Percentiles rank a stretch among this genome's conserved stretches.
Evolutionary conservation across 2,888 invertebrate species (phyloP).

Genomic region (Endomychus coccineus): DNA sequence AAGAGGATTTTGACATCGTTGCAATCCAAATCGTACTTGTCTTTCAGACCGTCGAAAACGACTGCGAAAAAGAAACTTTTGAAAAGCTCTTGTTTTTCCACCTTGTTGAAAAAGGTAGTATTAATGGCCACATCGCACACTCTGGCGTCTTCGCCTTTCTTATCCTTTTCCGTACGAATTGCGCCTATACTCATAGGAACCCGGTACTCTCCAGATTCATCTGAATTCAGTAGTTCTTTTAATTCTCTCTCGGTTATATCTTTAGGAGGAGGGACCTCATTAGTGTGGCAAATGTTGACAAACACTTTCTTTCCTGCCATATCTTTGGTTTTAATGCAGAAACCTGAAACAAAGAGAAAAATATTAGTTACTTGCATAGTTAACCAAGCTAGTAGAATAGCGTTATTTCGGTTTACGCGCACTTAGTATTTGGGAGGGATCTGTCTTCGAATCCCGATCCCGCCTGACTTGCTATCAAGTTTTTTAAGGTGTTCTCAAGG

Average conservation of each 20-base stretch:
- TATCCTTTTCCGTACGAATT: conserved; percentile 69
- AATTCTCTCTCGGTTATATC: conserved; percentile 67
- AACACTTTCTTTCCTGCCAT: conserved; percentile 68
- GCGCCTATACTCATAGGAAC: conserved; percentile 90
- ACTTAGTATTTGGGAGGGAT: too few relatives aligned
- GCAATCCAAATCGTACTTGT: conserved; percentile 69
- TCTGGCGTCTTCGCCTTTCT: conserved; percentile 60
- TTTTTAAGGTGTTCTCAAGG: too few relatives aligned
- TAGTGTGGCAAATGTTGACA: conserved; percentile 77
- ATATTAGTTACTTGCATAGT: too few relatives aligned
- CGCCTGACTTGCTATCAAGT: too few relatives aligned
- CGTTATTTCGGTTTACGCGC: too few relatives aligned
- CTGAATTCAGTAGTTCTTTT: conserved; percentile 58
- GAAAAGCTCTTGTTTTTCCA: conserved; percentile 49
- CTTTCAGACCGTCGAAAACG: conserved; percentile 68
- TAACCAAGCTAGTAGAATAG: too few relatives aligned
- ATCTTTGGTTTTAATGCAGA: conserved; percentile 70
- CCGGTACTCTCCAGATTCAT: conserved; percentile 61
- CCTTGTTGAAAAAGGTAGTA: conserved; percentile 67
- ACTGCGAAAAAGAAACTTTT: conserved; percentile 73
- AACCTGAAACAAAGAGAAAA: conserved; percentile 48
- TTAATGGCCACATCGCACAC: conserved; percentile 82
- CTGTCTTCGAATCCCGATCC: too few relatives aligned
- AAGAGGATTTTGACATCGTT: conserved; percentile 59
- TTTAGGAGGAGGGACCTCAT: conserved; percentile 64